These are phyloP conservation scores for Drosophila arawakana DNA, from an alignment of 1,140 invertebrate genomes.

Conservation along the genomic window DNA sequence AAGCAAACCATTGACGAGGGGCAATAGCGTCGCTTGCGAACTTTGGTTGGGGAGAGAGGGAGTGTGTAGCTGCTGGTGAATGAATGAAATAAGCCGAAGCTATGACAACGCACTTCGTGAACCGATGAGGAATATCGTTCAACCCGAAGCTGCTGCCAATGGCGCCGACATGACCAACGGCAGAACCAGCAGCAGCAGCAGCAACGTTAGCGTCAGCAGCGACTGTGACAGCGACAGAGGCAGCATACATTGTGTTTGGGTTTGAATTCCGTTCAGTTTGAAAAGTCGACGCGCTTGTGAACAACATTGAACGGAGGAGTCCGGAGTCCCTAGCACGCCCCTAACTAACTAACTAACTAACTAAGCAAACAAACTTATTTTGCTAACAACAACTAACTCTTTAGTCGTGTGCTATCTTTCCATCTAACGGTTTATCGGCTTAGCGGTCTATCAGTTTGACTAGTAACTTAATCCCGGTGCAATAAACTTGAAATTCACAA, in stretches of 20 bases:
- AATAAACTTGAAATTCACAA: neutral
- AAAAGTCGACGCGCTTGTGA: conserved; percentile 69
- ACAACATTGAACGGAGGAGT: conserved; percentile 53
- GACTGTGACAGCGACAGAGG: neutral
- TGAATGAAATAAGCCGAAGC: conserved; percentile 69
- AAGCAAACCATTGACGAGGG: conserved; percentile 35
- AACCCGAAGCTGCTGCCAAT: conserved; percentile 70
- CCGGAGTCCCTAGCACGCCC: conserved; percentile 30
- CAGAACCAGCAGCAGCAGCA: conserved; percentile 7
- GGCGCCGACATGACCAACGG: conserved; percentile 35
- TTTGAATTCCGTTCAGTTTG: conserved; percentile 56
- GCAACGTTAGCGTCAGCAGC: conserved; percentile 3
- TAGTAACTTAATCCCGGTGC: conserved; percentile 3
- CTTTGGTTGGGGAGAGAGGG: neutral
- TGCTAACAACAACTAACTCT: conserved; percentile 30
- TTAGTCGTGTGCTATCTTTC: conserved; percentile 38
- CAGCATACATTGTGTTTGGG: conserved; percentile 34
- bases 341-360: conserved; percentile 54
- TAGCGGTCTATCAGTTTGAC: conserved; percentile 30
- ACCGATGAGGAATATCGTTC: conserved; percentile 8
- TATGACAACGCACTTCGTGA: conserved; percentile 18
- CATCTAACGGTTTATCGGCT: conserved; percentile 10
- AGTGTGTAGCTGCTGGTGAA: conserved; percentile 6
- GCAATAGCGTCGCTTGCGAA: conserved; percentile 3
- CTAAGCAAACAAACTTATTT: conserved; percentile 26